Evolutionary conservation across 2,113 vertebrate genomes (phyloP).

Genomic region (Pollachius pollachius): DNA sequence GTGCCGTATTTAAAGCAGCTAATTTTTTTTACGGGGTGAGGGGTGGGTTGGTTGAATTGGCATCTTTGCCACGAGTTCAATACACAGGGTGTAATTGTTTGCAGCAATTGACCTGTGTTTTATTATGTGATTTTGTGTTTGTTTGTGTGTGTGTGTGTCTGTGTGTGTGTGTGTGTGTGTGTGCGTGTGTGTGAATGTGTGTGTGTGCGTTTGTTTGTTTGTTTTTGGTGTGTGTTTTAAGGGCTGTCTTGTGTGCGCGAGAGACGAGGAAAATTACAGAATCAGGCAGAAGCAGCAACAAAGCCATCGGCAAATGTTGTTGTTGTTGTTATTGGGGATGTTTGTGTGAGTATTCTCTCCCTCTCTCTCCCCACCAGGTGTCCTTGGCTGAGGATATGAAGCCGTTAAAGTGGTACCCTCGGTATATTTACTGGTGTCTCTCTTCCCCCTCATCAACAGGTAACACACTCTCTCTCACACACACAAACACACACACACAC

Average conservation of each 20-base stretch:
- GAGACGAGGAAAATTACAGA: too few relatives aligned
- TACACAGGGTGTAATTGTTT: slow-evolving; percentile 13
- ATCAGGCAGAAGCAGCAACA: too few relatives aligned
- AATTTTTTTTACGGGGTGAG: slow-evolving; percentile 50
- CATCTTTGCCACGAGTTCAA: slow-evolving; percentile 40
- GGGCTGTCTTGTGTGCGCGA: too few relatives aligned
- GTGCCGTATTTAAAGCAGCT: slow-evolving; percentile 63
- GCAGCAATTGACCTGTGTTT: background rate
- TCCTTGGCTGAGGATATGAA: slow-evolving; percentile 75
- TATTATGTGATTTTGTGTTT: too few relatives aligned
- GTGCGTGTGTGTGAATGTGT: slow-evolving; percentile 23
- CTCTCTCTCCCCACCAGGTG: slow-evolving; percentile 61
- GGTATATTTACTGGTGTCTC: slow-evolving; percentile 77
- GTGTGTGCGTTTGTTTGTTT: slow-evolving; percentile 7
- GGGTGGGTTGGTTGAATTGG: too few relatives aligned
- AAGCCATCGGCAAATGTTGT: too few relatives aligned
- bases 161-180: too few relatives aligned
- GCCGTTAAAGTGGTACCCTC: slow-evolving; percentile 77
- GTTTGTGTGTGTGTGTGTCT: slow-evolving; percentile 10
- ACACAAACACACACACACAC: too few relatives aligned
- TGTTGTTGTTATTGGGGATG: too few relatives aligned
- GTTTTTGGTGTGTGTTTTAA: background rate
- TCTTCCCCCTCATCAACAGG: slow-evolving; percentile 82
- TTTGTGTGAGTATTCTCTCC: too few relatives aligned
- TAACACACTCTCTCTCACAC: too few relatives aligned